These are phyloP conservation scores for Pachyuromys duprasi DNA, from an alignment of 2,797 vertebrate species.

Conservation along the genomic window DNA sequence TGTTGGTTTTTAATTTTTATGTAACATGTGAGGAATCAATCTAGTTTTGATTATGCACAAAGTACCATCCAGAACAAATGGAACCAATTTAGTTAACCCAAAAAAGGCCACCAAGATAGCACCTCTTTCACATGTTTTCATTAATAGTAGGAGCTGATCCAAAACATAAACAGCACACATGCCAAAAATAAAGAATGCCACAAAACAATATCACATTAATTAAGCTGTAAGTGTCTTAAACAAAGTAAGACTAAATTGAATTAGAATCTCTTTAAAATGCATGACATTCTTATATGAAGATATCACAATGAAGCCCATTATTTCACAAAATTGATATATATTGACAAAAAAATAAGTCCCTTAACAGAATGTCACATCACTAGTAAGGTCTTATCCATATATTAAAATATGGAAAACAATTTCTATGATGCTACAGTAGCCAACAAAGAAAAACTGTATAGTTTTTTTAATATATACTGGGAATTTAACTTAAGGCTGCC, in stretches of 20 bases:
- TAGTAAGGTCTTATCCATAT: neutral
- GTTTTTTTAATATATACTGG: neutral
- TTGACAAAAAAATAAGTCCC: neutral
- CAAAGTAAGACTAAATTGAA: constrained; percentile 25
- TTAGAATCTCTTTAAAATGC: neutral
- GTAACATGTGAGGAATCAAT: neutral
- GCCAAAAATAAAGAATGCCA: neutral
- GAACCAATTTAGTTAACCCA: neutral
- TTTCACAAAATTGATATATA: neutral
- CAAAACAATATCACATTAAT: neutral
- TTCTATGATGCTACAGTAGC: neutral
- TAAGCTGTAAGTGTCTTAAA: constrained; percentile 43
- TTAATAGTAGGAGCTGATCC: neutral
- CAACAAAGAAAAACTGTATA: constrained; percentile 20
- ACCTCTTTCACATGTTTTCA: neutral
- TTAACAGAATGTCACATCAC: neutral
- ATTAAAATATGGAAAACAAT: constrained; percentile 26
- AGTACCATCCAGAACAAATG: neutral
- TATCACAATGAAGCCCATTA: neutral
- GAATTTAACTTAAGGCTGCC: neutral
- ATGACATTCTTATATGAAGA: neutral
- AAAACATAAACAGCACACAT: constrained; percentile 11
- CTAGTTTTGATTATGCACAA: constrained; percentile 2
- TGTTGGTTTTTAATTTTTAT: constrained; percentile 7
- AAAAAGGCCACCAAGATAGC: neutral